Base-by-base conservation (phyloP, 2,797 vertebrate species). In the Microtus obscurus region DNA sequence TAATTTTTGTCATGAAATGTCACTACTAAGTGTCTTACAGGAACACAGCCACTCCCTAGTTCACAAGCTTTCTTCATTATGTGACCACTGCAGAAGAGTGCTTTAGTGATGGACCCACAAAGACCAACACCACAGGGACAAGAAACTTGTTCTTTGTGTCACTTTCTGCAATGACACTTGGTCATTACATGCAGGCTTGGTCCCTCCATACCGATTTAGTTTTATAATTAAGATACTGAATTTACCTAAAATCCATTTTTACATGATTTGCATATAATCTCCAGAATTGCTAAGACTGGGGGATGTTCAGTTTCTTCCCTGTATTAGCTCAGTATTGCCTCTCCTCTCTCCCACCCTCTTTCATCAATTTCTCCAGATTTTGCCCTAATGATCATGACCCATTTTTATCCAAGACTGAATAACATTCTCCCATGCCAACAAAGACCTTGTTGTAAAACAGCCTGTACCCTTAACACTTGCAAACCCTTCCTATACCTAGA, bases 11-110 rank as follows among this genome's bases (percentile, higher is more conserved):
- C 95, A 93, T 79, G 53, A 0, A 80, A 40, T 89, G 83, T 92
- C 90, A 6, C 78, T 95, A 67, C 83, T 92, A 87, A 96, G 94
- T 92, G 19, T 67, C 29, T 27, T 0, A 69, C 82, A 31, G 89
- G 63, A 95, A 77, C 43, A 19, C 0, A 59, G 51, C 2, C 56
- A 7, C 69, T 45, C 14, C 31, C 61, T 67, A 34, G 17, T 9
- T 1, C 19, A 48, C 19, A 85, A 31, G 11, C 40, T 65, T 85
- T 5, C 45, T 71, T 53, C 37, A 69, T 16, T 25, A 48, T 34
- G 25, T 37, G 23, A 17, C 40, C 34, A 45, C 27, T 6, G 25
- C 59, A 92, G n/a, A 74, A 27, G 71, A 81, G 31, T 53, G 48
- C 8, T 89, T 74, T 37, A 19, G 40, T 23, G 19, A 94, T 21